A percentile compares a stretch with the other conserved stretches of the same genome.
Evolutionary conservation across 1,140 invertebrate genomes (phyloP).

Genomic region (Pseudomyrmex concolor): DNA sequence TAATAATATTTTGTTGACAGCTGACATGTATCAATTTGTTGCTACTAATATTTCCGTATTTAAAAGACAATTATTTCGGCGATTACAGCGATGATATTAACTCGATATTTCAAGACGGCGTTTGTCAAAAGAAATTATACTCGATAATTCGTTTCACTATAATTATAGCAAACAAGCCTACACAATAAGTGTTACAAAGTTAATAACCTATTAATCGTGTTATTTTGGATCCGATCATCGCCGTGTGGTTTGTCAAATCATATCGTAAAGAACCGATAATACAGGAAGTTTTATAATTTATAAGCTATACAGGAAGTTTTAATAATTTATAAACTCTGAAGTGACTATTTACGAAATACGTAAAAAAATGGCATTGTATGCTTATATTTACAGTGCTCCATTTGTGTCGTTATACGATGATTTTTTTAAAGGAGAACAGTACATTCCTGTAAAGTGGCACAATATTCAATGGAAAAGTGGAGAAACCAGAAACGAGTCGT

Average conservation of each 20-base stretch:
- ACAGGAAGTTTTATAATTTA: not conserved
- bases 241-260: not conserved
- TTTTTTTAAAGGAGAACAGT: not conserved
- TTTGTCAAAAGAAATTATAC: not conserved
- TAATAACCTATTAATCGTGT: not conserved
- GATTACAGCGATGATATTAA: not conserved
- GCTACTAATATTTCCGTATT: not conserved
- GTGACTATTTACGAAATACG: conserved; percentile 11
- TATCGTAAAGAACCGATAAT: not conserved
- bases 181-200: not conserved
- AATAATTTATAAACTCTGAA: not conserved
- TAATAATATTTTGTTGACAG: not conserved
- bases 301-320: not conserved
- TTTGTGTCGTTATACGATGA: conserved; percentile 7
- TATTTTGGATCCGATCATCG: not conserved
- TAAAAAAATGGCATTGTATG: not conserved
- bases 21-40: not conserved
- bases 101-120: not conserved
- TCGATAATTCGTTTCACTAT: not conserved
- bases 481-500: conserved; percentile 42
- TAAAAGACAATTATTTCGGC: not conserved
- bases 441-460: conserved; percentile 9
- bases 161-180: not conserved
- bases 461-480: conserved; percentile 16
- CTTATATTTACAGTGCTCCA: not conserved